Evolutionary conservation across 92 coral and sea anemone genomes (phyloP), one percentile per base, ranked within the genome.

Genomic region (Anthopleura xanthogrammica): DNA sequence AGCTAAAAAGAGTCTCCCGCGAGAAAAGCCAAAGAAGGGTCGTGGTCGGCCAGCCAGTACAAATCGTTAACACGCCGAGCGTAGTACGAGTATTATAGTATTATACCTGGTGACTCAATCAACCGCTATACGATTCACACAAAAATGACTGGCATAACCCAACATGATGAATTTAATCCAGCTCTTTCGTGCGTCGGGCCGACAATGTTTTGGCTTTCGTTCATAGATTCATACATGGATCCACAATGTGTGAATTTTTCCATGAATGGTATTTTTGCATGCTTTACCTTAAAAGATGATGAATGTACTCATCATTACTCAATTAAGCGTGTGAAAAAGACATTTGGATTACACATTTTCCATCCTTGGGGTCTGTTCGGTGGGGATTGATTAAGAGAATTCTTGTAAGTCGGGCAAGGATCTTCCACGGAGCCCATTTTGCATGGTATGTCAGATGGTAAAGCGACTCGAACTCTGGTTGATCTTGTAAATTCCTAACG

Each of bases 401-500:
- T 66, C 40, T 50, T 5, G 42, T 16, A 7, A 41, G 55, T 16
- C 19, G 13, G n/a, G 24, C 22, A 20, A 20, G 29, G 16, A 29
- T 16, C 40, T n/a, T 80, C 60, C 73, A 50, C 36, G 55, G 16
- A 68, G 42, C 55, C 77, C 65, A 81, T 52, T 81, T 70, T 70
- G 41, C 77, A 81, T 81, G 23, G 77, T 52, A 54, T 68, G 74
- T 39, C 77, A 48, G n/a, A 43, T 23, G 77, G 79, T 52, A 77
- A 43, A 77, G 68, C 62, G 82, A 84, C 77, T 77, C 81, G 24
- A 29, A 52, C 60, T 84, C 87, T 77, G 77, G 77, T 77, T 84
- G 82, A 19, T 76, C 58, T 77, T 54, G 79, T 85, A 85, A 85
- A 85, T 81, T 74, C 79, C 79, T 83, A 77, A 70, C 88, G 81